These are phyloP conservation scores for Cherax destructor DNA, from an alignment of 1,140 invertebrate genomes.

Conservation along the genomic window DNA sequence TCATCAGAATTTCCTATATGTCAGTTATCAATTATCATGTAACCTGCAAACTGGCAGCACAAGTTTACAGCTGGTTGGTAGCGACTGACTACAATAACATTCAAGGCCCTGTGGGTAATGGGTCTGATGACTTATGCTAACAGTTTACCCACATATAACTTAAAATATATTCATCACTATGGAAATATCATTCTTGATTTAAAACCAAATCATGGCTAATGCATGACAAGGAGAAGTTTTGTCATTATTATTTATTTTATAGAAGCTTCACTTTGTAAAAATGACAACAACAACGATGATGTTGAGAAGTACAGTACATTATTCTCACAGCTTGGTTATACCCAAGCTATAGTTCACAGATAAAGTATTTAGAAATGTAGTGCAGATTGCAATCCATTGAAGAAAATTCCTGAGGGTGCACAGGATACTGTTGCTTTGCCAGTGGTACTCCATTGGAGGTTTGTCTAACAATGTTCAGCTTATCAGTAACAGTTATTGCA, in stretches of 20 bases:
- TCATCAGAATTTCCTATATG: not conserved
- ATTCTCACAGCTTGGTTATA: constrained; percentile 62
- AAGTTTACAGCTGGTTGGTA: constrained; percentile 40
- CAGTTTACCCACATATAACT: constrained; percentile 51
- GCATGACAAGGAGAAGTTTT: constrained; percentile 60
- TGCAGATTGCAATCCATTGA: constrained; percentile 63
- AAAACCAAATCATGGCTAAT: constrained; percentile 61
- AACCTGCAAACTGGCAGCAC: constrained; percentile 60
- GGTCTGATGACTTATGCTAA: constrained; percentile 63
- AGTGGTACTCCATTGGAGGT: constrained; percentile 63
- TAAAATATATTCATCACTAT: constrained; percentile 59
- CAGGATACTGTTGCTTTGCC: constrained; percentile 69
- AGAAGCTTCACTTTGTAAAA: constrained; percentile 67
- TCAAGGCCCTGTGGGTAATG: constrained; percentile 58
- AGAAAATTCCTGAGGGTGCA: constrained; percentile 69
- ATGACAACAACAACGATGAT: constrained; percentile 66
- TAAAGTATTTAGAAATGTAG: constrained; percentile 60
- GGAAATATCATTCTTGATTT: constrained; percentile 63
- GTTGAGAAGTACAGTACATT: constrained; percentile 42
- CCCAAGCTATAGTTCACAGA: constrained; percentile 65
- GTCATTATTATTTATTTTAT: constrained; percentile 59
- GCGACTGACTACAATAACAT: constrained; percentile 67
- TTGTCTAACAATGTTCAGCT: constrained; percentile 58
- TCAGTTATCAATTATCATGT: constrained; percentile 26
- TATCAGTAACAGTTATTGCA: constrained; percentile 66